Evolutionary conservation across 2,113 vertebrate species (phyloP), one percentile per base, ranked within the genome.

Genomic region (Bubo bubo): DNA sequence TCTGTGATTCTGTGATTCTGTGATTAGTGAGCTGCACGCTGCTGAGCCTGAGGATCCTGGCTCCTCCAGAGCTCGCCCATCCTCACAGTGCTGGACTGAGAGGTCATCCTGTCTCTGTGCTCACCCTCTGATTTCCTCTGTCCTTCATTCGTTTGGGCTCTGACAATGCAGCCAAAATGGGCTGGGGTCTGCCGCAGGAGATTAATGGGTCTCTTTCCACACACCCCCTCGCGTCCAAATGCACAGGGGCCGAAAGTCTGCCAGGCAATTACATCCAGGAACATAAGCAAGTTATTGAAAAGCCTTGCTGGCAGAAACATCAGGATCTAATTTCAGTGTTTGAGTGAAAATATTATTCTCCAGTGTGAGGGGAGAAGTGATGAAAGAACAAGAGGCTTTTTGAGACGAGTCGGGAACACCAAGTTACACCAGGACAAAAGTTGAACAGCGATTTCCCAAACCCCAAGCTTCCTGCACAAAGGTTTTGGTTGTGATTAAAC

Each of bases 371-470:
- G 71, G 53, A 90, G 86, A 90, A 92, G 91, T 88, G 95, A 49
- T 95, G 96, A 90, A 92, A 95, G 95, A 92, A 95, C 86, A 95
- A 93, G 93, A 93, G 79, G 82, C 93, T 95, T 93, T 95, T 92
- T 95, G 79, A 96, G 93, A 90, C 2, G 5, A 68, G 86, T 37
- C 0, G 3, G 71, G 86, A 95, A 82, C 96, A 95, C 93, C 91
- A 79, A 95, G 91, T 92, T 80, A 92, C 35, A 72, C 74, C 74
- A 90, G 93, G 82, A 90, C 82, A 90, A 79, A 88, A 90, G 90
- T 5, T 32, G 91, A 88, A 83, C 79, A 53, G 93, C 0, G 1
- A 58, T 55, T 83, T 92, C 67, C 71, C 53, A 89, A 94, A 45
- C 55, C 53, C 55, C 50, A 76, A 4, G 75, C 71, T 47, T 90